phyloP scores from a whole-genome alignment of 2,888 invertebrate species.

The Andrena bucephala region DNA sequence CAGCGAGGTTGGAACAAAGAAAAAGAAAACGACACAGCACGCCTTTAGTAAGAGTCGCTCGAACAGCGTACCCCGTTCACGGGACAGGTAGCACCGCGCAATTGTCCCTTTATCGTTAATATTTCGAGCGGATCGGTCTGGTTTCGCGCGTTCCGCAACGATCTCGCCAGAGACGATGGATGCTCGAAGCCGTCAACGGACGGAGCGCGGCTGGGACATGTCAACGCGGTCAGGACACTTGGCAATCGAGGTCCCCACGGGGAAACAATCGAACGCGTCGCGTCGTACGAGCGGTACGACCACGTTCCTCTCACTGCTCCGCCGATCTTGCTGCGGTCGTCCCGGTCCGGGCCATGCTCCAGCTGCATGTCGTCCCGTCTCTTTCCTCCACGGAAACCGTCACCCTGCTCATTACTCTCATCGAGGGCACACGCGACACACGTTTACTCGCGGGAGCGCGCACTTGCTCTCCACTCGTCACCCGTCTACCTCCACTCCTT shows the following conservation, averaged over 20 bases:
- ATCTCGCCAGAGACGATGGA: background rate
- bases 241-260: constrained; percentile 60
- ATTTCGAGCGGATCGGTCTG: constrained; percentile 13
- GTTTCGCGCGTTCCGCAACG: constrained; percentile 25
- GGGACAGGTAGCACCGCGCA: background rate
- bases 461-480: constrained; percentile 20
- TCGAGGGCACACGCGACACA: constrained; percentile 46
- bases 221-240: constrained; percentile 59
- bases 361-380: constrained; percentile 66
- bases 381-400: constrained; percentile 49
- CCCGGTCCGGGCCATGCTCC: constrained; percentile 56
- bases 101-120: background rate
- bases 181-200: constrained; percentile 13
- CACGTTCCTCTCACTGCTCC: constrained; percentile 63
- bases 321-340: constrained; percentile 54
- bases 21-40: constrained; percentile 69
- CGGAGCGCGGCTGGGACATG: constrained; percentile 23
- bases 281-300: constrained; percentile 34
- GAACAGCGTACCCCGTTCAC: background rate
- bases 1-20: constrained; percentile 51
- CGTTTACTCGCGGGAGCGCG: constrained; percentile 25
- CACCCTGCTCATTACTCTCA: constrained; percentile 61
- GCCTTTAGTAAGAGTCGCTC: constrained; percentile 56
- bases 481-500: background rate
- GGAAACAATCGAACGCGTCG: constrained; percentile 22